Percentiles rank a stretch among this genome's conserved stretches.
These are phyloP conservation scores for Uloborus diversus DNA, from an alignment of 1,140 invertebrate genomes.

Conservation along the genomic window DNA sequence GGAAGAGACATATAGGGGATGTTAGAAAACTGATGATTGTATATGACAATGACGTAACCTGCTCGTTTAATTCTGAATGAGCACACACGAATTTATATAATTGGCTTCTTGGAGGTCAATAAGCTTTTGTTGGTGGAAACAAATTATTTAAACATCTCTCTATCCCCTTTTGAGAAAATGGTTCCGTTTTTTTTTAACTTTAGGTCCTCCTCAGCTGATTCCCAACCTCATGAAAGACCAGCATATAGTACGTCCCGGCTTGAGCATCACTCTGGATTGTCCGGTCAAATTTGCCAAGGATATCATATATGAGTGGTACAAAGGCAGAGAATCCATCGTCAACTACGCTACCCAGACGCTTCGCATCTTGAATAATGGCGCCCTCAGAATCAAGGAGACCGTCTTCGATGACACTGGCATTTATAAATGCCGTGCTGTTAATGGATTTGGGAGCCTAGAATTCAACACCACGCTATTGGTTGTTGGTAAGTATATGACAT, in stretches of 20 bases:
- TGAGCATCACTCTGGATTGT: slow-evolving; percentile 16
- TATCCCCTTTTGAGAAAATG: no score
- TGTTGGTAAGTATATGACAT: slow-evolving; percentile 50
- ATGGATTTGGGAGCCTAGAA: slow-evolving; percentile 64
- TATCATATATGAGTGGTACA: slow-evolving; percentile 51
- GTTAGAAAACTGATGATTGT: no score
- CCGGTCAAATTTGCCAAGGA: slow-evolving; percentile 4
- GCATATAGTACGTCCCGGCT: slow-evolving; percentile 10
- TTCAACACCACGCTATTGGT: slow-evolving; percentile 48
- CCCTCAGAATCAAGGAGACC: slow-evolving; percentile 63
- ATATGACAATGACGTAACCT: no score
- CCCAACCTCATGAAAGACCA: neutral
- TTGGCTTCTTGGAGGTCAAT: no score
- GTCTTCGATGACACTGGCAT: slow-evolving; percentile 63
- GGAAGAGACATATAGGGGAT: no score
- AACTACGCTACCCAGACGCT: slow-evolving; percentile 19
- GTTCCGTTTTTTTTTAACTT: no score
- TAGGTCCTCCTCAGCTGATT: slow-evolving; percentile 43
- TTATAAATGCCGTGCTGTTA: slow-evolving; percentile 65
- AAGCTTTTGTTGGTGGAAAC: no score
- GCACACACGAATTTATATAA: no score
- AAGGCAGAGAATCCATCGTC: slow-evolving; percentile 51
- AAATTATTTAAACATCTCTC: no score
- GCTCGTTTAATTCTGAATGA: no score
- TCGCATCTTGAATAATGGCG: slow-evolving; percentile 41